phyloP scores from a whole-genome alignment of 2,888 invertebrate species.

The Caenorhabditis becei region DNA sequence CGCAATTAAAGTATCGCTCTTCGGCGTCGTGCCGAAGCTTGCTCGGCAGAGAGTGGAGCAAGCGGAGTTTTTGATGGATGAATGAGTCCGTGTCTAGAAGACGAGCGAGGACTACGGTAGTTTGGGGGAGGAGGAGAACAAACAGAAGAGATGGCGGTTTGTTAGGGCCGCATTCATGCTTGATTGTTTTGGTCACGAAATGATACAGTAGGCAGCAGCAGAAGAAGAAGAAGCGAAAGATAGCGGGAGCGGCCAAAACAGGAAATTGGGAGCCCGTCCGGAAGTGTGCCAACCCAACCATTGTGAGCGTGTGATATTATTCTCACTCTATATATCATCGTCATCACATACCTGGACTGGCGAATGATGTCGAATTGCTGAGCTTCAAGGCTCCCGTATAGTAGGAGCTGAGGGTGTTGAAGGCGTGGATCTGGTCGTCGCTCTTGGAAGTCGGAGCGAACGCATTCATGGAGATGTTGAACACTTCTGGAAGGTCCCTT shows the following conservation, averaged over 20 bases:
- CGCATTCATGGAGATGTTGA: conserved; percentile 63
- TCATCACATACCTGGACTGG: conserved; percentile 49
- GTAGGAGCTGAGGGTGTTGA: conserved; percentile 66
- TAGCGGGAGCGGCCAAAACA: conserved; percentile 9
- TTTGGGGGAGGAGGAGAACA: conserved; percentile 35
- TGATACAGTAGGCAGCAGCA: conserved; percentile 40
- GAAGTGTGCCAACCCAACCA: conserved; percentile 17
- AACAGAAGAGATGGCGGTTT: conserved; percentile 48
- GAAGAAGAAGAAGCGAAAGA: conserved; percentile 7
- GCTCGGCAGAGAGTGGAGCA: neutral
- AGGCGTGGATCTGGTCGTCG: conserved; percentile 64
- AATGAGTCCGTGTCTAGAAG: conserved; percentile 47
- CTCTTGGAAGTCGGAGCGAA: conserved; percentile 45
- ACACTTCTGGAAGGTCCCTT: conserved; percentile 36
- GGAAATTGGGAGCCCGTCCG: conserved; percentile 36
- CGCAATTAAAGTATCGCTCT: conserved; percentile 63
- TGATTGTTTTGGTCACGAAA: conserved; percentile 58
- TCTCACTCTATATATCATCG: conserved; percentile 2
- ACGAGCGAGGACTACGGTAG: conserved; percentile 49
- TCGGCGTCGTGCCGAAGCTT: conserved; percentile 3
- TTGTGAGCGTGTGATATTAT: neutral
- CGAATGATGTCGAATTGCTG: conserved; percentile 42
- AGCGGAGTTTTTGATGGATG: conserved; percentile 59
- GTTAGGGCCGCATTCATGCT: conserved; percentile 58
- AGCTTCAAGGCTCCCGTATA: conserved; percentile 64